phyloP scores from a whole-genome alignment of 2,113 vertebrate species.

The Merops nubicus region DNA sequence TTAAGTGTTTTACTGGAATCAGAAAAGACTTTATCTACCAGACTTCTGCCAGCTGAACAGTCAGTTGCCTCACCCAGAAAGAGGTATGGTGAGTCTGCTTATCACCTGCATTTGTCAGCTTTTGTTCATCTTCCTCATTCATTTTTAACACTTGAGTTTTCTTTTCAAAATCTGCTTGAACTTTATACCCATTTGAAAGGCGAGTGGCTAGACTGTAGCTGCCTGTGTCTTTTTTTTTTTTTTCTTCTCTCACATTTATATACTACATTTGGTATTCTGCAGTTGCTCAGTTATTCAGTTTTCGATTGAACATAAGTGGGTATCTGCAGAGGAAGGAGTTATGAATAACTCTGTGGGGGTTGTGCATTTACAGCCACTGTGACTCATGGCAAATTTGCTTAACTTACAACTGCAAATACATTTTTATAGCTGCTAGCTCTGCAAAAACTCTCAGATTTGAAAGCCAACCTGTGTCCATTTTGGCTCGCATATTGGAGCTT shows the following conservation, averaged over 20 bases:
- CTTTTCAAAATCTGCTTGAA: not conserved
- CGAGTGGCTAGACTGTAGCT: not conserved
- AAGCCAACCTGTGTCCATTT: not conserved
- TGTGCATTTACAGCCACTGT: constrained; percentile 11
- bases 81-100: not conserved
- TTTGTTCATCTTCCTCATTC: not conserved
- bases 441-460: not conserved
- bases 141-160: not conserved
- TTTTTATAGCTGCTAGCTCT: not conserved
- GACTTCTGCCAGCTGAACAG: not conserved
- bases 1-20: not conserved
- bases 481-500: not conserved
- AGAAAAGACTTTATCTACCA: not conserved
- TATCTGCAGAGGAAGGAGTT: not conserved
- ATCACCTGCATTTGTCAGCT: not conserved
- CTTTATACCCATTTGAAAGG: not conserved
- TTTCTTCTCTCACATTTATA: not conserved
- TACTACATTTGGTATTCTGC: not conserved
- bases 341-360: not conserved
- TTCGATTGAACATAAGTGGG: not conserved
- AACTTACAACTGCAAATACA: not conserved
- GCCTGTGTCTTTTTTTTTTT: not conserved
- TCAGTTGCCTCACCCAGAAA: not conserved
- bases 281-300: not conserved
- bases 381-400: constrained; percentile 27